These are phyloP conservation scores for Heteromyza rotundicornis DNA, from an alignment of 2,888 invertebrate species.

Conservation along the genomic window DNA sequence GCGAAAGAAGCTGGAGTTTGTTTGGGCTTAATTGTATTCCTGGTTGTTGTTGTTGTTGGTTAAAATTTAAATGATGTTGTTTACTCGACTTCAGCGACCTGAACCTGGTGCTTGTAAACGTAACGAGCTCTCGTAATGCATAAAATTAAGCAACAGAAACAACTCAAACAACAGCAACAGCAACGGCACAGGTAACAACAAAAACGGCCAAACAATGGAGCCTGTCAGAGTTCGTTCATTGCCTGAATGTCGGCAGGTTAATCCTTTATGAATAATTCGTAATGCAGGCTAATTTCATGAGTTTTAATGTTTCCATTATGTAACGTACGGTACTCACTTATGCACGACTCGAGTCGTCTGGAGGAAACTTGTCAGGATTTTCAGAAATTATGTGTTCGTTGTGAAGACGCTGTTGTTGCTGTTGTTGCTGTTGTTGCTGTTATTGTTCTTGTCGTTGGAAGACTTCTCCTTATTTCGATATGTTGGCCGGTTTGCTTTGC, in stretches of 20 bases:
- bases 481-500: too few relatives aligned
- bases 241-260: constrained; percentile 10
- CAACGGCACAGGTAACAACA: constrained; percentile 15
- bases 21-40: neutral
- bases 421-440: neutral
- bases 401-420: neutral
- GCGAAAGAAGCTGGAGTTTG: neutral
- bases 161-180: constrained; percentile 35
- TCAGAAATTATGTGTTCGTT: too few relatives aligned
- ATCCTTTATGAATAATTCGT: constrained; percentile 16
- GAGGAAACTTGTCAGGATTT: too few relatives aligned
- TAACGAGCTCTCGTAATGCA: constrained; percentile 51
- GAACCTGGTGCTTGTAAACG: constrained; percentile 13
- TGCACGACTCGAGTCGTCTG: neutral
- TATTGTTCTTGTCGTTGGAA: too few relatives aligned
- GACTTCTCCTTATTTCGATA: too few relatives aligned
- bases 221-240: neutral
- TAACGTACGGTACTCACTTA: constrained; percentile 11
- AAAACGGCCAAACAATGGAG: neutral
- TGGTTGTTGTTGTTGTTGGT: neutral
- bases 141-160: constrained; percentile 38
- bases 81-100: neutral
- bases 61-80: constrained; percentile 17
- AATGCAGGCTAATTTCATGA: constrained; percentile 15
- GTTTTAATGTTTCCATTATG: constrained; percentile 17